Base-by-base conservation (phyloP, 23 tunicate species). In the Styela clava region DNA sequence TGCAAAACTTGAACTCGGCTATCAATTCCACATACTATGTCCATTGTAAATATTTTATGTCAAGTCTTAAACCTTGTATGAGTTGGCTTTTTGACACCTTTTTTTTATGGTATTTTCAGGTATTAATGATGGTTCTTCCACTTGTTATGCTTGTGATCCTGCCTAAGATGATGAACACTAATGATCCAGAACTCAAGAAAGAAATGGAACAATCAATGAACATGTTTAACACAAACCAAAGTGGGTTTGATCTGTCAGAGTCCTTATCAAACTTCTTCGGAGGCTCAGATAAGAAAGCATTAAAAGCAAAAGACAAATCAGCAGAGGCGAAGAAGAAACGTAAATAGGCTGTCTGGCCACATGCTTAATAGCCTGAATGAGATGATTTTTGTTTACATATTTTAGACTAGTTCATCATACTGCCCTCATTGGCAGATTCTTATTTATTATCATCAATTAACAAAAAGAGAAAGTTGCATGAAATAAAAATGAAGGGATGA, bases 161-260 rank as follows among this genome's bases (percentile, higher is more conserved):
- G 19, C 92, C 89, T 1, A 93, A 82, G 61, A 72, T 93, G 87
- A 83, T 93, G 84, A 93, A 93, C 73, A 85, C 86, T 18, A 65
- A 87, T 25, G 98, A 93, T 61, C 98, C 98, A 9, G 98, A 93
- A 68, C 62, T 89, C 36, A 74, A 82, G 69, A 84, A 89, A 62
- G 98, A 93, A 68, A 93, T 93, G 98, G 98, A 93, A 81, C 84
- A 93, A 31, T 85, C 89, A 31, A 88, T 93, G 93, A 93, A 81
- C 24, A 87, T 83, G 89, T 85, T 93, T 28, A 86, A 91, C 62
- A 86, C 85, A 1, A 79, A 84, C 52, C 89, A 84, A 56, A 74
- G 51, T 25, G 78, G 84, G 36, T 76, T 93, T 79, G 98, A 93
- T 72, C 33, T 88, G 81, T 79, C 93, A 1, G 98, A 87, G 62